Evolutionary conservation across 2,888 invertebrate species (phyloP), one percentile per base, ranked within the genome.

Genomic region (Lumbricus terrestris): DNA sequence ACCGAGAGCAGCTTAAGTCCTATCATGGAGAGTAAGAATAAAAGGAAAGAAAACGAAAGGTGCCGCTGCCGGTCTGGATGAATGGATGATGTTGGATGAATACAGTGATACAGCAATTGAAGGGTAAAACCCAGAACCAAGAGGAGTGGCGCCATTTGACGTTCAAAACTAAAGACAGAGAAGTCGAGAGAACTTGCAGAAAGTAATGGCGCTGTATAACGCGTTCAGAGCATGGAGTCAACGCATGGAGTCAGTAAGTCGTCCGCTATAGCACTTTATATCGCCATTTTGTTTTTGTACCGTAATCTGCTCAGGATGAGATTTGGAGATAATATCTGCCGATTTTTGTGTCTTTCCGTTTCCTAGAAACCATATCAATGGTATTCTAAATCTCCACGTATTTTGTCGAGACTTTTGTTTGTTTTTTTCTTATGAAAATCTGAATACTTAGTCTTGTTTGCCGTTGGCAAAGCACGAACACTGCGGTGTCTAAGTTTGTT

Each of bases 281-380:
- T 69, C 69, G 69, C 69, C 69, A 69, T 69, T 69, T 69, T 69
- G 69, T 69, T 69, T 47, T 47, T 47, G 20, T 69, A 69, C 69
- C 69, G 69, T 69, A n/a, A 69, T 69, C 29, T 69, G 69, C 69
- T 69, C 69, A 69, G 69, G 69, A 69, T 69, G 69, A 69, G 69
- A 69, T n/a, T 69, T n/a, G 69, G 69, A 69, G 69, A 69, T 69
- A 69, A 69, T 69, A 69, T 69, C 69, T 69, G 69, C n/a, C 69
- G 69, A 13, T 69, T 69, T 69, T 69, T 69, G 69, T 69, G 69
- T 69, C 69, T 69, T n/a, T 69, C 69, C 69, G 69, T 69, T n/a
- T 69, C 69, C 69, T 69, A 69, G 69, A 69, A 69, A 69, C 69
- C 69, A 69, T 69, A 69, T 69, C 69, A 69, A 69, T 69, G 69